These are phyloP conservation scores for Aethes cnicana DNA, from an alignment of 2,888 invertebrate genomes.

Conservation along the genomic window DNA sequence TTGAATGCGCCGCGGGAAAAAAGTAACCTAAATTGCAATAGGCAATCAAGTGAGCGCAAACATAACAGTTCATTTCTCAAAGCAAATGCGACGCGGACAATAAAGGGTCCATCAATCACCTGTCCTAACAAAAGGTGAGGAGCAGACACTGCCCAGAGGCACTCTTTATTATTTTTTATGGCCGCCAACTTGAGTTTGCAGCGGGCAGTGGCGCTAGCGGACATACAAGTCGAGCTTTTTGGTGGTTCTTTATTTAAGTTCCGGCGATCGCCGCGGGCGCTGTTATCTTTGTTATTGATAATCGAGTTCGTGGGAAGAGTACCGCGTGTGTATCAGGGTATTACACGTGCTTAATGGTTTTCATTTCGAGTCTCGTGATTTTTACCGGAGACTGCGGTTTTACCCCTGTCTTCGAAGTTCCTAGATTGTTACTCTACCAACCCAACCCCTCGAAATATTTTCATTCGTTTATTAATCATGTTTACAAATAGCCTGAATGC, in stretches of 20 bases:
- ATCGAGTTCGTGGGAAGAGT: conserved; percentile 62
- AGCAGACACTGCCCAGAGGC: conserved; percentile 65
- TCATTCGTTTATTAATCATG: conserved; percentile 11
- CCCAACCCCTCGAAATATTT: conserved; percentile 24
- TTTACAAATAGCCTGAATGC: not conserved
- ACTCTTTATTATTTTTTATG: conserved; percentile 53
- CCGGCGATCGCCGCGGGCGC: conserved; percentile 40
- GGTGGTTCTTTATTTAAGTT: conserved; percentile 30
- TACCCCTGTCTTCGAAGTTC: conserved; percentile 11
- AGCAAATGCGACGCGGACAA: conserved; percentile 69
- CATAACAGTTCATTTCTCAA: conserved; percentile 70
- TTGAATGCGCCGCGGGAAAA: conserved; percentile 42
- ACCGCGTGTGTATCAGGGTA: conserved; percentile 61
- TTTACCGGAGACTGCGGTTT: conserved; percentile 34
- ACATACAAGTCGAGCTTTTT: conserved; percentile 17
- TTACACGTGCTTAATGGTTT: conserved; percentile 61
- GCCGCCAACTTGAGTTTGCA: conserved; percentile 34
- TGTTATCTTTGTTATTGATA: conserved; percentile 49
- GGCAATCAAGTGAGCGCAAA: conserved; percentile 64
- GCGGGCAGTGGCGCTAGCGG: conserved; percentile 31
- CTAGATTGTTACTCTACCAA: conserved; percentile 14
- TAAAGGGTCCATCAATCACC: conserved; percentile 70
- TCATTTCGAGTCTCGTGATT: conserved; percentile 58
- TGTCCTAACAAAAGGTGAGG: conserved; percentile 63
- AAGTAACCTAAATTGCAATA: conserved; percentile 48